Base-by-base conservation (phyloP, 1,140 invertebrate species). In the Dendrolimus kikuchii region DNA sequence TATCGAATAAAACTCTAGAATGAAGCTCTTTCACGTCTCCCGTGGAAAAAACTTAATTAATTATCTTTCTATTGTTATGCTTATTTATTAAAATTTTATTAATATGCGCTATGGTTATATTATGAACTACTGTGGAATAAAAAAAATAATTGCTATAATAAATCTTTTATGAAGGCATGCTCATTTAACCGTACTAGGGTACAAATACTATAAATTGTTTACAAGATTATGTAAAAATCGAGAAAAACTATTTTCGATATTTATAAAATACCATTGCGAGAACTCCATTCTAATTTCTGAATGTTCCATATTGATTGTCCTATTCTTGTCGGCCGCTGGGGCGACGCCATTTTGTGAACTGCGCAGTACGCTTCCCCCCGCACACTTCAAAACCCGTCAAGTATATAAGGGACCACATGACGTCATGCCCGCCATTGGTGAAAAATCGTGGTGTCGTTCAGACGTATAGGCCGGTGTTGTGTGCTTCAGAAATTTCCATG, bases 261-360 rank as follows among this genome's bases (percentile, higher is more conserved):
- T 23, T 46, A 5, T 5, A 7, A 46, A 46, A 10, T 10, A 43
- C 10, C 45, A 46, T 7, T 2, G 23, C 23, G 3, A 4, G 41
- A 42, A 4, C 43, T 45, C 43, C 8, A 45, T 0, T 5, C n/a
- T 5, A 5, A 37, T 47, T 47, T 47, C 46, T 7, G 46, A 47
- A 5, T 37, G 38, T 23, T 36, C 23, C 7, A 40, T 49, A 59
- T 59, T 59, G 53, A 59, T 51, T 40, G 53, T 59, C 44, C 55
- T 46, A 45, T 49, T 51, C 37, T 40, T 49, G 49, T 37, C 4
- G 41, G 10, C 53, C 47, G 40, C 41, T 42, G 5, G 38, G 36
- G 9, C 46, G 63, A 53, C 72, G 80, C 80, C 80, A 85, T 83
- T 77, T 83, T 83, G 74, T 65, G 59, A 74, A 80, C 65, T 81